Base-by-base conservation (phyloP, 1,140 invertebrate genomes). In the Intoshia linei region DNA sequence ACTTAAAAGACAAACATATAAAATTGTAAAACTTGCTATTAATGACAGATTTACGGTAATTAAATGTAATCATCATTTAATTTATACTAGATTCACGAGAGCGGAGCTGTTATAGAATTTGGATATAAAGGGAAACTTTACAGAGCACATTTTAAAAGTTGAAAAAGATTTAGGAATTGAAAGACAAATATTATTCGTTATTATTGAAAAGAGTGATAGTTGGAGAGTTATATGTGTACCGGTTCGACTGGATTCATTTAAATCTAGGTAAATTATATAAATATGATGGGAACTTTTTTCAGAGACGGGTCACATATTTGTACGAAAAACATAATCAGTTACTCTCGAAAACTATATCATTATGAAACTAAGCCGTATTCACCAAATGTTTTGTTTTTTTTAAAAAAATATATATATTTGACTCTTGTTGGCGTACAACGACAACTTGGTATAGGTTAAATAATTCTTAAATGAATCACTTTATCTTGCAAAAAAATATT, bases 161-260 rank as follows among this genome's bases (percentile, higher is more conserved):
- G 83, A 92, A 62, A 62, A 68, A 42, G 69, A 74, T 49, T 48
- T 69, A 41, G 56, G 63, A 0, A 50, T 83, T 6, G 55, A 63
- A 18, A 59, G 46, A 14, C 40, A 43, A 11, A 66, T 83, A 3
- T 79, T 70, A 62, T 65, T 71, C 0, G 55, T 90, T 37, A 90
- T 72, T 49, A 46, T 63, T 34, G 59, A 61, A 42, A 56, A 62
- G 14, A 65, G 63, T 36, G 40, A 57, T 48, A 62, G 55, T 11
- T 87, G 74, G 70, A 61, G 77, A 42, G 66, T 90, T 1, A 73
- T 73, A 48, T 67, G 65, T 29, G 70, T 92, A 20, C 73, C 81
- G 13, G 43, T 72, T 3, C 50, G 54, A 21, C 54, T 62, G 0
- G 59, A 64, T 2, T 76, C 74, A 47, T 90, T 81, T 62, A 46